Percentiles rank a stretch among this genome's conserved stretches.
phyloP scores from a whole-genome alignment of 2,113 vertebrate species.

The Cromileptes altivelis region DNA sequence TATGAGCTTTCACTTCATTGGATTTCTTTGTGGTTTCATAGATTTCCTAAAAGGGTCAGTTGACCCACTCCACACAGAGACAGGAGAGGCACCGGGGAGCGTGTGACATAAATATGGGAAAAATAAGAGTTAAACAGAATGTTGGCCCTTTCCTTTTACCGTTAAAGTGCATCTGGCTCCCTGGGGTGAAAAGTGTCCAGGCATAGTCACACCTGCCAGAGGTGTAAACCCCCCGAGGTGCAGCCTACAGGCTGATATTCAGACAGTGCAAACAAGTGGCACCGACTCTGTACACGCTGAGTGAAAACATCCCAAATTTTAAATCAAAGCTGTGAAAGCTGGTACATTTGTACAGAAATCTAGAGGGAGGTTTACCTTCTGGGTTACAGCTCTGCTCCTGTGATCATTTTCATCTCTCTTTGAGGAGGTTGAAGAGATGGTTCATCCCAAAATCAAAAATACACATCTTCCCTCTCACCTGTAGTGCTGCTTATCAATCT shows the following conservation, averaged over 20 bases:
- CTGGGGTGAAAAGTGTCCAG: neutral
- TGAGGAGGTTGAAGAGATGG: neutral
- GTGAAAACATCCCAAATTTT: neutral
- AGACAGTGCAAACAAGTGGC: constrained; percentile 16
- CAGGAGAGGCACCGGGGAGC: neutral
- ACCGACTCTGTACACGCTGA: neutral
- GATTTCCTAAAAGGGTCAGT: neutral
- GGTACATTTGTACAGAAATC: neutral
- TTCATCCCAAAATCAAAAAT: no score
- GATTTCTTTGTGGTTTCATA: constrained; percentile 3
- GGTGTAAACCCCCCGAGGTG: constrained; percentile 12
- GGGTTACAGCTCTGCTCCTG: neutral
- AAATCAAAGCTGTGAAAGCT: neutral
- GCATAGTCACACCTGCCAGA: constrained; percentile 21
- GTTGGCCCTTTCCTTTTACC: neutral
- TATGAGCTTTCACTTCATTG: neutral
- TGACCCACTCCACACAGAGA: neutral
- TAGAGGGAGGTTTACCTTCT: neutral
- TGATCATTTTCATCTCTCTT: neutral
- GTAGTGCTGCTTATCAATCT: no score
- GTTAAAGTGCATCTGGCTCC: constrained; percentile 9
- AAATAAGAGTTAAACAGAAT: constrained; percentile 14
- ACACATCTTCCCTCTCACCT: no score
- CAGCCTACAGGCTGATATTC: constrained; percentile 12
- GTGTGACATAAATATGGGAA: neutral